phyloP scores from a whole-genome alignment of 1,140 invertebrate species.

The Odontomachus brunneus region DNA sequence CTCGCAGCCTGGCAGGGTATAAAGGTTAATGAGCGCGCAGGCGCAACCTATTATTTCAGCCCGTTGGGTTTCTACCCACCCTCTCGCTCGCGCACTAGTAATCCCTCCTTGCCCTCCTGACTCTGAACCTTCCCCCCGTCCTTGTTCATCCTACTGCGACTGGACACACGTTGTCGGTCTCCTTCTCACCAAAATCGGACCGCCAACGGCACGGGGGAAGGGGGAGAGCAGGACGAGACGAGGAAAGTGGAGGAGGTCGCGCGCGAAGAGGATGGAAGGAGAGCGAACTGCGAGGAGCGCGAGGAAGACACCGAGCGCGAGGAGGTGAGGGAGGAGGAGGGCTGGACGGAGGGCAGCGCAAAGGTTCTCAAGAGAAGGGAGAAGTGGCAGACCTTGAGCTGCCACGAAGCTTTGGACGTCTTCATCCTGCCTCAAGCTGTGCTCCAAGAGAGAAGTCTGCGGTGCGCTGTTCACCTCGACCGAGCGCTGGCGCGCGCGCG shows the following conservation, averaged over 20 bases:
- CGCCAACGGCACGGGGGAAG: slow-evolving; percentile 60
- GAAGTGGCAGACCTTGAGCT: slow-evolving; percentile 86
- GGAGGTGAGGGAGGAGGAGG: slow-evolving; percentile 16
- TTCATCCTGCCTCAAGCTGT: slow-evolving; percentile 84
- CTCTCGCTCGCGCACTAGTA: slow-evolving; percentile 60
- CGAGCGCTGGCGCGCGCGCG: background rate
- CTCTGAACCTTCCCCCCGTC: slow-evolving; percentile 16
- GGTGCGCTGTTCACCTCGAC: slow-evolving; percentile 39
- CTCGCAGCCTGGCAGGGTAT: slow-evolving; percentile 82
- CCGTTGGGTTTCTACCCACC: slow-evolving; percentile 74
- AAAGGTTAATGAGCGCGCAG: slow-evolving; percentile 86
- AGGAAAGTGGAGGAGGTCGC: slow-evolving; percentile 11
- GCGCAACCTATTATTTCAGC: slow-evolving; percentile 85
- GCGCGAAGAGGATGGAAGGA: slow-evolving; percentile 33
- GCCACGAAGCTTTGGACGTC: slow-evolving; percentile 84
- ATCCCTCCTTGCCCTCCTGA: slow-evolving; percentile 36
- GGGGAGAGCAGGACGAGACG: background rate
- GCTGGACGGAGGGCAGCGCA: slow-evolving; percentile 19
- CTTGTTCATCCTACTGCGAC: slow-evolving; percentile 38
- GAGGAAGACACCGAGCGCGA: slow-evolving; percentile 39
- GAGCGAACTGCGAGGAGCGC: slow-evolving; percentile 27
- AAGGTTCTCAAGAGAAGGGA: slow-evolving; percentile 76
- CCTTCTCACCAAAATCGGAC: slow-evolving; percentile 55
- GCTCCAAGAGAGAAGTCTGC: slow-evolving; percentile 74
- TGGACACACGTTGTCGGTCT: slow-evolving; percentile 32